phyloP scores from a whole-genome alignment of 2,888 invertebrate species.

The Agrenia bidenticulata region DNA sequence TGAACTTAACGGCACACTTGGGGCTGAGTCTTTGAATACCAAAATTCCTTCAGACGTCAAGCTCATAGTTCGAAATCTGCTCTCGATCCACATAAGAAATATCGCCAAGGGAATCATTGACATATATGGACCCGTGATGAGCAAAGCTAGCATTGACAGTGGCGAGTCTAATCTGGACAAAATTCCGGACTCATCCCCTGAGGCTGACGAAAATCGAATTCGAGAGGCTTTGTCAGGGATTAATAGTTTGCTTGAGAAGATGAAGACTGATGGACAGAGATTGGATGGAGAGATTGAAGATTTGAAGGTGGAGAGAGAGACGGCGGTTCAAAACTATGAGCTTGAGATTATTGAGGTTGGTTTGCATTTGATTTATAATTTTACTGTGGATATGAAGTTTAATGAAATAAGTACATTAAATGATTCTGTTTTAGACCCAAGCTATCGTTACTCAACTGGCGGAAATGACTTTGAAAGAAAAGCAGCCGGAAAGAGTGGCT shows the following conservation, averaged over 20 bases:
- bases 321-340: not conserved
- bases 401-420: not conserved
- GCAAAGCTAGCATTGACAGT: not conserved
- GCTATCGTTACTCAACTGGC: no score
- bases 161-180: no score
- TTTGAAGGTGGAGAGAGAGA: conserved; percentile 19
- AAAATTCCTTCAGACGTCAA: not conserved
- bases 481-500: not conserved
- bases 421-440: not conserved
- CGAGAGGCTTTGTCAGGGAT: not conserved
- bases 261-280: conserved; percentile 15
- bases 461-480: not conserved
- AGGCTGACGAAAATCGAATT: not conserved
- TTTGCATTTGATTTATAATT: no score
- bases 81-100: conserved; percentile 29
- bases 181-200: not conserved
- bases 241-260: not conserved
- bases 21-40: not conserved
- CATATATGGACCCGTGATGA: conserved; percentile 21
- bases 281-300: conserved; percentile 24
- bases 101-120: conserved; percentile 20
- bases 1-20: no score
- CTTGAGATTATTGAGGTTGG: not conserved
- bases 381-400: not conserved
- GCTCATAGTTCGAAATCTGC: conserved; percentile 24